Evolutionary conservation across 2,797 vertebrate genomes (phyloP).

Genomic region (Pteropus rufus): DNA sequence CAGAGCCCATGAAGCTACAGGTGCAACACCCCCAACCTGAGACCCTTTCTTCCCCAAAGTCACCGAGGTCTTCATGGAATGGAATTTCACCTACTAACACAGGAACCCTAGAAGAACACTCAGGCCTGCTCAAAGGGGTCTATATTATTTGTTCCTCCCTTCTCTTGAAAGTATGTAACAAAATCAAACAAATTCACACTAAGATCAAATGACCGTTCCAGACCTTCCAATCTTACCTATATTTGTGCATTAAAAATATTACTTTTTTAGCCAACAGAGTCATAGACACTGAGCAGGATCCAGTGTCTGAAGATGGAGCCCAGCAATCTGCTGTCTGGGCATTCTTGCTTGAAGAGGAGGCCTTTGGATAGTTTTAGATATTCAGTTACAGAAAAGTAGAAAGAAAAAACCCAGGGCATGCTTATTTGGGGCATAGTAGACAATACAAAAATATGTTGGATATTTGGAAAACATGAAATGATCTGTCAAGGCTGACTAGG

Average conservation of each 20-base stretch:
- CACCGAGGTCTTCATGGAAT: background rate
- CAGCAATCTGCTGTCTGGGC: rapidly evolving
- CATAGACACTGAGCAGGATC: background rate
- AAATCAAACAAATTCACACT: background rate
- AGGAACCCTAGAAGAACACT: background rate
- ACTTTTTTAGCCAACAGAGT: background rate
- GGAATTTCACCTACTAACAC: background rate
- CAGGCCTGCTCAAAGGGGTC: background rate
- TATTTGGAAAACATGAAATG: background rate
- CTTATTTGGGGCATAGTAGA: background rate
- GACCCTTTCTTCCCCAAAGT: too few species aligned
- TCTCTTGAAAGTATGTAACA: background rate
- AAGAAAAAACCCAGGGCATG: background rate
- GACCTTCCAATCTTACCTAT: too few species aligned
- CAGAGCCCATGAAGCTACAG: too few species aligned
- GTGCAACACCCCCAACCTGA: rapidly evolving
- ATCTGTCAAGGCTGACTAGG: background rate
- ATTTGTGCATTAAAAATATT: background rate
- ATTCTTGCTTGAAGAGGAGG: background rate
- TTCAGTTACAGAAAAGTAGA: background rate
- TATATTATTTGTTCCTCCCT: background rate
- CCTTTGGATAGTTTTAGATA: background rate
- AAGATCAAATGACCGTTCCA: background rate
- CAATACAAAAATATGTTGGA: background rate
- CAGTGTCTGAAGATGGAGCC: background rate